Evolutionary conservation across 2,888 invertebrate species (phyloP).

Genomic region (Caenorhabditis sinica): DNA sequence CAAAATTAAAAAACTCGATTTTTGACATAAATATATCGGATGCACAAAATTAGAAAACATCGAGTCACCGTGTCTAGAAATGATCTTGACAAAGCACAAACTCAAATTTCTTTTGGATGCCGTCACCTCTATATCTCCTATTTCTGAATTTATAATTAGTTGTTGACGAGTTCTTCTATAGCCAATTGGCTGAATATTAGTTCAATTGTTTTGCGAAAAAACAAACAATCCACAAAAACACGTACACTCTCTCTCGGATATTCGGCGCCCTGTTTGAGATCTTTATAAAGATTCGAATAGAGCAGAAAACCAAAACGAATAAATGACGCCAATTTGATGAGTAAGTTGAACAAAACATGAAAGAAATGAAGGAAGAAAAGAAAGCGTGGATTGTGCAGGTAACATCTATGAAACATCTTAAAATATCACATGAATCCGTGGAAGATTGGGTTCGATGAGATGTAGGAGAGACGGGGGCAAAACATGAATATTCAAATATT

Average conservation of each 20-base stretch:
- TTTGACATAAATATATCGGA: not conserved
- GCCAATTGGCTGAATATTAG: slow-evolving; percentile 26
- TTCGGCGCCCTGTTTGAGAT: not conserved
- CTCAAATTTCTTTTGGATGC: slow-evolving; percentile 18
- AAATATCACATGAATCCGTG: slow-evolving; percentile 48
- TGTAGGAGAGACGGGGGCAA: slow-evolving; percentile 8
- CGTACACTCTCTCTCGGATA: slow-evolving; percentile 15
- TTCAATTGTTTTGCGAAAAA: slow-evolving; percentile 41
- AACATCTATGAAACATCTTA: slow-evolving; percentile 27
- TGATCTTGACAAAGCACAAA: slow-evolving; percentile 1
- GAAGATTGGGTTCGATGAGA: slow-evolving; percentile 29
- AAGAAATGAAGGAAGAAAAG: not conserved
- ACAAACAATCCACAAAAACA: slow-evolving; percentile 49
- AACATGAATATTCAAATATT: slow-evolving; percentile 57
- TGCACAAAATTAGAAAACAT: not conserved
- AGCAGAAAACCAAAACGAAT: slow-evolving; percentile 23
- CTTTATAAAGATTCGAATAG: slow-evolving; percentile 1
- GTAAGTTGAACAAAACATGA: slow-evolving; percentile 16
- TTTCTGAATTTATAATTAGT: slow-evolving; percentile 30
- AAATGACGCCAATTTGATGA: slow-evolving; percentile 55
- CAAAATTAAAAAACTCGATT: not conserved
- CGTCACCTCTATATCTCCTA: slow-evolving; percentile 6
- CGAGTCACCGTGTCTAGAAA: not conserved
- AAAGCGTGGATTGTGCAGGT: not conserved
- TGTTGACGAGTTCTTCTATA: slow-evolving; percentile 41